phyloP scores from a whole-genome alignment of 92 coral and sea anemone species.

The Phymanthus crucifer region DNA sequence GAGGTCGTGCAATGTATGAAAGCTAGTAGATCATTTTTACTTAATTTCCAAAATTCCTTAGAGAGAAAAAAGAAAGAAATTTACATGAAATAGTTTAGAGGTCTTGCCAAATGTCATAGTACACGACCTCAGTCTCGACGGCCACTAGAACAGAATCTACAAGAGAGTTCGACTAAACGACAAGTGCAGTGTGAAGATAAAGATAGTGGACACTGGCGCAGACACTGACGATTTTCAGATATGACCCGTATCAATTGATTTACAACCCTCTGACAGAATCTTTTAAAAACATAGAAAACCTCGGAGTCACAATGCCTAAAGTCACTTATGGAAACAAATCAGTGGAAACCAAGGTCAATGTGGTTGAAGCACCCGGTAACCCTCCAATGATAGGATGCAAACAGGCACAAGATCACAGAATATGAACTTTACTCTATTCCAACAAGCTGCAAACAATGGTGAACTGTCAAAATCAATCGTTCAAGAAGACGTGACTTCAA shows the following conservation, averaged over 20 bases:
- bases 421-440: slow-evolving; percentile 15
- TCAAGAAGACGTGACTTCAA: slow-evolving; percentile 39
- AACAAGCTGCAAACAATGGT: slow-evolving; percentile 30
- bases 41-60: no score
- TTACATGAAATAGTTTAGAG: no score
- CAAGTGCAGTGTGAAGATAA: slow-evolving; percentile 34
- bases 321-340: slow-evolving; percentile 47
- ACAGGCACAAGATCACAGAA: slow-evolving; percentile 41
- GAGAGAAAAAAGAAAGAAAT: no score
- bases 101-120: no score
- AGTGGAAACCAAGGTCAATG: slow-evolving; percentile 30
- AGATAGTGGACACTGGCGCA: slow-evolving; percentile 47
- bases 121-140: slow-evolving; percentile 32
- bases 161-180: slow-evolving; percentile 37
- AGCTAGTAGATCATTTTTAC: no score
- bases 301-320: slow-evolving; percentile 44
- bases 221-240: slow-evolving; percentile 51
- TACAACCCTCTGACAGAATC: slow-evolving; percentile 31
- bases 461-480: slow-evolving; percentile 37
- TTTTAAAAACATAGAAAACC: slow-evolving; percentile 45
- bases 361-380: slow-evolving; percentile 59
- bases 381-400: slow-evolving; percentile 59
- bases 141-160: slow-evolving; percentile 43
- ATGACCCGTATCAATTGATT: slow-evolving; percentile 15
- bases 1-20: no score